Evolutionary conservation across 2,113 vertebrate species (phyloP), one percentile per base, ranked within the genome.

Genomic region (Pluvianellus socialis): DNA sequence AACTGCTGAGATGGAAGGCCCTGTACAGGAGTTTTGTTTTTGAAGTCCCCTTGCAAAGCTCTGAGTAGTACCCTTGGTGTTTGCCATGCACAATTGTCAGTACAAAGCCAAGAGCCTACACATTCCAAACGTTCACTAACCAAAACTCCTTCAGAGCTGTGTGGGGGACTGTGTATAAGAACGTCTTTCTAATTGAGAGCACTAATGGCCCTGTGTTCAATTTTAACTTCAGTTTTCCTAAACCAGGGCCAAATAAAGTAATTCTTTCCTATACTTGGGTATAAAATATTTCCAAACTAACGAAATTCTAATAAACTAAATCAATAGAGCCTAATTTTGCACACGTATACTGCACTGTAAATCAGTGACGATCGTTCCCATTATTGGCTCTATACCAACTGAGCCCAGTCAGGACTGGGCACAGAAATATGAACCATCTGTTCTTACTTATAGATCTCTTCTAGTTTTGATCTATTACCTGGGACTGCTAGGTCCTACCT

Each of bases 81-180:
- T 91, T 70, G 35, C 12, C 8, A 18, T 47, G 42, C 4, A 30
- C 1, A 2, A 10, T 11, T 1, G 2, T 9, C 27, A 83, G 4
- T 8, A 88, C 23, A 67, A 82, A 87, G 5, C 4, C 9, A 49
- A 84, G 17, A 83, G 10, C 11, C 7, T 20, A 38, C 33, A 18
- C 7, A 45, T 73, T 89, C 22, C 50, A 35, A 30, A 30, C 0
- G 4, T 59, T 76, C 49, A 40, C 6, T 56, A 50, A 91, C 52
- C 3, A 38, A 45, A 88, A 30, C 8, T 67, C 5, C 14, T 45
- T 74, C 40, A 61, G 23, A 38, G 35, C 12, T 74, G 3, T 42
- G 16, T 23, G 24, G 13, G 8, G 28, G 24, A 63, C 28, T 1
- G 1, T 33, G 32, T 14, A 81, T 17, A 79, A 40, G 42, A 62